Evolutionary conservation across 2,888 invertebrate genomes (phyloP), one percentile per base, ranked within the genome.

Genomic region (Leucophenga montana): DNA sequence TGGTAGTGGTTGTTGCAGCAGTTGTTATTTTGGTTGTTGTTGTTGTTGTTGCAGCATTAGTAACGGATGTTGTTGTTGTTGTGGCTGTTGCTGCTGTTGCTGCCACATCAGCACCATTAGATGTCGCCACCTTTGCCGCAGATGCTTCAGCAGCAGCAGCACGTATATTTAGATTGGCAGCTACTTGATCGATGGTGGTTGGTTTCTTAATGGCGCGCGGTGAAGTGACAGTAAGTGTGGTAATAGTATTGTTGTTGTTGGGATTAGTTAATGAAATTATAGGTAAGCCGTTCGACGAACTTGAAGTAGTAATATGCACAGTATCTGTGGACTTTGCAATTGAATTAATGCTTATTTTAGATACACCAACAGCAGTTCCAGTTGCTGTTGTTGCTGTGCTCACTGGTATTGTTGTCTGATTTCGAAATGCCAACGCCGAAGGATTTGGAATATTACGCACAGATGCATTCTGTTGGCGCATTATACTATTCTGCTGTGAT

Each of bases 381-480:
- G 68, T 50, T 31, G 66, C 54, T 33, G 57, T 48, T 76, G 57
- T 73, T 72, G 27, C 27, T 2, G 3, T 27, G 3, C 2, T 73
- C 74, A 77, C 59, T 16, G 78, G 75, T 59, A 81, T 64, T 11
- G 76, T 72, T 14, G 82, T 78, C 74, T 87, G 87, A 78, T 91
- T 91, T 71, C 92, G 90, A 75, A 90, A 89, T 53, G 92, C 90
- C 76, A 92, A 76, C 9, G 91, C 89, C 66, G 92, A 92, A 5
- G 92, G 92, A 86, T 92, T 92, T 5, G 92, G 92, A 74, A 92
- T 92, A 77, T 91, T 92, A 54, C 92, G 88, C 31, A 92, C 91
- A 22, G 90, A 91, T 70, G 92, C 92, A 80, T 92, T 92, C 73
- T 89, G 89, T 16, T 88, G 89, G 14, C 83, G 90, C 18, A 88